Evolutionary conservation across 2,113 vertebrate genomes (phyloP), one percentile per base, ranked within the genome.

Genomic region (Columbina picui): DNA sequence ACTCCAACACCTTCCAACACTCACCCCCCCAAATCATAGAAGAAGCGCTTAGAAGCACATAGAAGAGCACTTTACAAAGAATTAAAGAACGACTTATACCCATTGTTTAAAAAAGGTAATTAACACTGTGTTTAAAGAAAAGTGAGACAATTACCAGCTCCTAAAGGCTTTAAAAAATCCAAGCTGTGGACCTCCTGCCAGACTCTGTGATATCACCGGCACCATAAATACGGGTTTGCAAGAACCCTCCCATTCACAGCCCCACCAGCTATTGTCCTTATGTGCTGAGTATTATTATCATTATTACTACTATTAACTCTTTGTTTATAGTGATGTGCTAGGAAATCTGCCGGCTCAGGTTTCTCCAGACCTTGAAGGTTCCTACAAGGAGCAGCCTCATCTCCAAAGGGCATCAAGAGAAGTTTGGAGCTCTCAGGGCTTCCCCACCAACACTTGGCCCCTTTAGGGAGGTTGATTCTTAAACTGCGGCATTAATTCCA

Each of bases 61-160:
- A n/a, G n/a, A 63, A 59, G 60, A 87, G 34, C 32, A 20, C 70
- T 87, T 69, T 8, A 18, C 52, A 32, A 75, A 84, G 43, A 81
- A 85, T 64, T 65, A 63, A 69, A 87, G 56, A 61, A 52, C 1
- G 2, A 32, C 18, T 94, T 86, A 64, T 49, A 87, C 70, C 68
- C 69, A 83, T 88, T 91, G 83, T 88, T 96, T 69, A 82, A 92
- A 93, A 91, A 45, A 36, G 4, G 3, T 95, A 93, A 95, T 97
- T 96, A 97, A 91, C 84, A 26, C 30, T 1, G 36, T 34, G 12
- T 76, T 96, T 96, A 87, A 89, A 93, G 86, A 95, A 84, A 93
- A 84, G 88, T 75, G 88, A 95, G 89, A 94, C 89, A 93, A 93
- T 95, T 97, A 74, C 70, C 93, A 84, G 84, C 87, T 97, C 69